Percentiles rank a stretch among this genome's conserved stretches.
These are phyloP conservation scores for Monomorium pharaonis DNA, from an alignment of 1,140 invertebrate species.

Conservation along the genomic window DNA sequence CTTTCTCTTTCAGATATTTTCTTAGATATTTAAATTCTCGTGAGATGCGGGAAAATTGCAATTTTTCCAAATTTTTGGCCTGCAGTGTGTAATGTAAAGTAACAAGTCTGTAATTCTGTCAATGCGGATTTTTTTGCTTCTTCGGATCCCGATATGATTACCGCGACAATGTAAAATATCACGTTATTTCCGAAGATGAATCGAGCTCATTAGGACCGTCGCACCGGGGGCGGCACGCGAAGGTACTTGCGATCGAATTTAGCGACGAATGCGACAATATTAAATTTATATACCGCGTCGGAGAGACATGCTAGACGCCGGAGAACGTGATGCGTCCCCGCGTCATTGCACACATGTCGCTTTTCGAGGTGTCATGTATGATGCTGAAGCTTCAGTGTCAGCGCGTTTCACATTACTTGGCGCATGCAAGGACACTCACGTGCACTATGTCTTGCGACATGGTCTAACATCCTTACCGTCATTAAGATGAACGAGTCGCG, in stretches of 20 bases:
- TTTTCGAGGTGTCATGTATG: constrained; percentile 8
- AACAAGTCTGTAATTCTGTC: no score
- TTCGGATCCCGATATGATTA: neutral
- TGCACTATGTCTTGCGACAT: constrained; percentile 9
- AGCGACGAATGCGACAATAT: constrained; percentile 4
- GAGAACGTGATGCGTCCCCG: neutral
- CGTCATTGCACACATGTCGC: constrained; percentile 8
- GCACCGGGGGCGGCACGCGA: no score
- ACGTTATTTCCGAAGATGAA: neutral
- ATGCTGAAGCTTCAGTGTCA: neutral
- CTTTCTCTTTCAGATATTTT: no score
- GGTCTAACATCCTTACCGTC: neutral
- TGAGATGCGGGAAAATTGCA: no score
- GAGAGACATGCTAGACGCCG: neutral
- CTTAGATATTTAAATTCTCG: no score
- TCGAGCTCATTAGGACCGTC: neutral
- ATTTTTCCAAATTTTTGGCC: no score
- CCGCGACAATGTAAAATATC: neutral
- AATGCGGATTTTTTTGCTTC: neutral
- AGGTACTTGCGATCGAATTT: neutral
- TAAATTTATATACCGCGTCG: constrained; percentile 26
- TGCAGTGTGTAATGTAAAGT: no score
- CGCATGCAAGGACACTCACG: neutral
- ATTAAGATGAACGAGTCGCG: neutral
- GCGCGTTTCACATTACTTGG: constrained; percentile 11